Conservation (phyloP, 2,113 vertebrate genomes). For the Halcyon senegalensis region DNA sequence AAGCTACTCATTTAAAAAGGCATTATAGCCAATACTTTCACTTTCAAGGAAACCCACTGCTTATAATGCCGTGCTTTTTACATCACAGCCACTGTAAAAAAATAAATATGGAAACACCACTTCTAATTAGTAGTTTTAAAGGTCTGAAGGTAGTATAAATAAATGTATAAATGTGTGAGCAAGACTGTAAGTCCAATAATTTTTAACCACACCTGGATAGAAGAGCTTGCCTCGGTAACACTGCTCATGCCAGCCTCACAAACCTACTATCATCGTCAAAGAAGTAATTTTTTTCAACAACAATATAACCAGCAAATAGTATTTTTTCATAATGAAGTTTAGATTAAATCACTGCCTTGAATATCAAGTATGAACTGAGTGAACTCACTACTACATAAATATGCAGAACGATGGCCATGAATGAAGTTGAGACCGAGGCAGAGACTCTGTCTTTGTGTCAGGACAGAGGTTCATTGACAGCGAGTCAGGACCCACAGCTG, state of each 20-base stretch:
- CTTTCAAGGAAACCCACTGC: not conserved
- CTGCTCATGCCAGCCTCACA: not conserved
- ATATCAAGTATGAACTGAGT: not conserved
- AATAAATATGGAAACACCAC: not conserved
- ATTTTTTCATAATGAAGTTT: not conserved
- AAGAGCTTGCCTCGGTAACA: not conserved
- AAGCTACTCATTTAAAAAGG: not conserved
- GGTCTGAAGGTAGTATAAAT: not conserved
- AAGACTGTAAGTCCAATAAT: not conserved
- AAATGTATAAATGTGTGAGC: not conserved
- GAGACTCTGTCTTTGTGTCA: not conserved
- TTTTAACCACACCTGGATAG: not conserved
- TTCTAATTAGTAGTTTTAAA: not conserved
- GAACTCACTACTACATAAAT: not conserved
- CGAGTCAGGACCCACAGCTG: slow-evolving; percentile 38
- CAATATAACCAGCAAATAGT: not conserved
- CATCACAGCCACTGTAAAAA: not conserved
- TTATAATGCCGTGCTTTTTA: not conserved
- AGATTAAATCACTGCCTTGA: not conserved
- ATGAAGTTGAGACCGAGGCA: not conserved
- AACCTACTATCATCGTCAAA: not conserved
- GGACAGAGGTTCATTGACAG: slow-evolving; percentile 41
- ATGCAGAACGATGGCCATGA: not conserved
- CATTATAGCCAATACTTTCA: not conserved
- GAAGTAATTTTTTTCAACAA: not conserved